Evolutionary conservation across 1,140 invertebrate species (phyloP).

Genomic region (Zaprionus ghesquierei): DNA sequence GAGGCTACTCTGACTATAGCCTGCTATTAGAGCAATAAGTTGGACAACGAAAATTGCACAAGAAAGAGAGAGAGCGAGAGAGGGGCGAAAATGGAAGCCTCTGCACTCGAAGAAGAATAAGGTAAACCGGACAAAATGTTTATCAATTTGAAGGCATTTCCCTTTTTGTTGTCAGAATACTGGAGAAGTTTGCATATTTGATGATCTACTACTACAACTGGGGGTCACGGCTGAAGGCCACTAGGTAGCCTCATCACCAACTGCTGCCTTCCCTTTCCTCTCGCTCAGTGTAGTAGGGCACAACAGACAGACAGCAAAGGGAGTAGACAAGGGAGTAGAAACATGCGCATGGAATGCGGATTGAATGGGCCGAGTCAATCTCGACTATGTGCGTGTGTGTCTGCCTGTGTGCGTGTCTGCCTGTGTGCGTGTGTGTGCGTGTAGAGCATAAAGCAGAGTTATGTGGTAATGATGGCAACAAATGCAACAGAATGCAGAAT

Average conservation of each 20-base stretch:
- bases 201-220: not conserved
- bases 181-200: not conserved
- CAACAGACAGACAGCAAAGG: no score
- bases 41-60: slow-evolving; percentile 62
- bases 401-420: not conserved
- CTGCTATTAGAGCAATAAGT: slow-evolving; percentile 68
- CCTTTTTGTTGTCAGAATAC: not conserved
- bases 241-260: not conserved
- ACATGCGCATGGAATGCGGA: slow-evolving; percentile 43
- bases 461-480: slow-evolving; percentile 71
- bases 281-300: slow-evolving; percentile 2
- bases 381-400: not conserved
- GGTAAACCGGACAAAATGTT: not conserved
- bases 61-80: slow-evolving; percentile 12
- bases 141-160: not conserved
- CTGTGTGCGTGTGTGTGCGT: slow-evolving; percentile 26
- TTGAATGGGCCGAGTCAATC: slow-evolving; percentile 47
- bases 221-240: not conserved
- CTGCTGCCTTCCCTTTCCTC: not conserved
- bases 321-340: not conserved
- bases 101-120: not conserved
- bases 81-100: no score
- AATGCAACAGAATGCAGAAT: slow-evolving; percentile 41
- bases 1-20: no score
- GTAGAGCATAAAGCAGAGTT: slow-evolving; percentile 63